Base-by-base conservation (phyloP, 2,113 vertebrate genomes). In the Pica pica region DNA sequence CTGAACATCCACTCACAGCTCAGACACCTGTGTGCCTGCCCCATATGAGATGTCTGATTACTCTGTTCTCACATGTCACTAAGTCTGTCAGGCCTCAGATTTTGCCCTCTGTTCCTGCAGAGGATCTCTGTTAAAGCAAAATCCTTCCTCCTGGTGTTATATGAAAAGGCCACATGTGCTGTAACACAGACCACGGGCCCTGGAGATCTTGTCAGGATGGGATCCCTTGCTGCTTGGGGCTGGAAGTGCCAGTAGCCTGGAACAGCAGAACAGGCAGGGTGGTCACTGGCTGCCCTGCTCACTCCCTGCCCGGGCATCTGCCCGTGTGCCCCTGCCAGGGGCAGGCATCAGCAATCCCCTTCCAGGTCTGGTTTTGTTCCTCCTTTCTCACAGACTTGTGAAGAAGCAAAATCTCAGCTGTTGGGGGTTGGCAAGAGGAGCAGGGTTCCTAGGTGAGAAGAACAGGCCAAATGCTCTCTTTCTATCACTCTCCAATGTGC, bases 381-480 rank as follows among this genome's bases (percentile, higher is more conserved):
- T 69, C 23, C 31, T 57, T 65, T 65, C 89, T 46, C 63, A 35
- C 65, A 91, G 82, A 30, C 74, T 76, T 76, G 81, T 39, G 55
- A 93, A 82, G 83, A 87, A 91, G 42, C 14, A 64, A 93, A 76
- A 73, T 87, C 84, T 93, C 89, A 93, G 90, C 89, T 97, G 92
- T 81, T 13, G 5, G 33, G 68, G 89, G 18, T 69, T 97, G 95
- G 96, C 56, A 39, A 92, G 92, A 90, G 76, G 89, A 97, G 86
- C 60, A 61, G 91, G 89, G 90, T 94, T 95, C 93, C 59, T 95
- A 91, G 87, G 95, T 89, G 94, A 96, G 94, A 95, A 97, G 93
- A 96, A 95, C 96, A 96, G 93, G 94, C 91, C 96, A 96, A 96
- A 95, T 97, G 94, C 91, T 97, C 89, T 53, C 92, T 93, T 93